Evolutionary conservation across 2,888 invertebrate species (phyloP).

Genomic region (Heliconius erato): DNA sequence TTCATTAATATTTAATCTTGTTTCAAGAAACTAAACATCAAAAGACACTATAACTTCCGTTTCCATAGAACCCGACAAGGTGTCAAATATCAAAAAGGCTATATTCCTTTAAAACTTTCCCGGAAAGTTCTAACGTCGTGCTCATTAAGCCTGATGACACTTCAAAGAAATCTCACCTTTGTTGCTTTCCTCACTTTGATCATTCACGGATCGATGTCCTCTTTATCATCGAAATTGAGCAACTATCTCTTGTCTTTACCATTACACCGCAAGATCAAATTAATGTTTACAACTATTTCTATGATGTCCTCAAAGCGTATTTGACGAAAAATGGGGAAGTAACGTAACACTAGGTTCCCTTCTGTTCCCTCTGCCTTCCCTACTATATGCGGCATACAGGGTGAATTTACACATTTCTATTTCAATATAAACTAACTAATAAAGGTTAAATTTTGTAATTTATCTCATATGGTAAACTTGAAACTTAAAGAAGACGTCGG

Average conservation of each 20-base stretch:
- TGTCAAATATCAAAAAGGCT: neutral
- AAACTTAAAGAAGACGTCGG: no score
- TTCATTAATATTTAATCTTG: no score
- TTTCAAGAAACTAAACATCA: neutral
- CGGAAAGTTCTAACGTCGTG: slow-evolving; percentile 48
- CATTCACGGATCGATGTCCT: slow-evolving; percentile 68
- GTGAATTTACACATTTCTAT: neutral
- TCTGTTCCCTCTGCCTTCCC: neutral
- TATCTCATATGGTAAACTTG: no score
- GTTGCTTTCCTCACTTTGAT: slow-evolving; percentile 71
- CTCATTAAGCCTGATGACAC: slow-evolving; percentile 66
- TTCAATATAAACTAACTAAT: no score
- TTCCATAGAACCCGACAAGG: neutral
- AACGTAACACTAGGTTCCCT: neutral
- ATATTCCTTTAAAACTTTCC: slow-evolving; percentile 21
- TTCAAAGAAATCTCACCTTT: slow-evolving; percentile 77
- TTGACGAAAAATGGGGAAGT: no score
- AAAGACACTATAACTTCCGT: neutral
- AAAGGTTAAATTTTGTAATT: no score
- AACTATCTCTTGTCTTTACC: slow-evolving; percentile 60
- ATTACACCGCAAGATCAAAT: slow-evolving; percentile 31
- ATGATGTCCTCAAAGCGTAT: no score
- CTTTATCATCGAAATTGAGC: slow-evolving; percentile 73
- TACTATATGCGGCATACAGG: neutral
- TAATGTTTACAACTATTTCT: neutral